Base-by-base conservation (phyloP, 2,113 vertebrate genomes). In the Corythornis madagascariensis region DNA sequence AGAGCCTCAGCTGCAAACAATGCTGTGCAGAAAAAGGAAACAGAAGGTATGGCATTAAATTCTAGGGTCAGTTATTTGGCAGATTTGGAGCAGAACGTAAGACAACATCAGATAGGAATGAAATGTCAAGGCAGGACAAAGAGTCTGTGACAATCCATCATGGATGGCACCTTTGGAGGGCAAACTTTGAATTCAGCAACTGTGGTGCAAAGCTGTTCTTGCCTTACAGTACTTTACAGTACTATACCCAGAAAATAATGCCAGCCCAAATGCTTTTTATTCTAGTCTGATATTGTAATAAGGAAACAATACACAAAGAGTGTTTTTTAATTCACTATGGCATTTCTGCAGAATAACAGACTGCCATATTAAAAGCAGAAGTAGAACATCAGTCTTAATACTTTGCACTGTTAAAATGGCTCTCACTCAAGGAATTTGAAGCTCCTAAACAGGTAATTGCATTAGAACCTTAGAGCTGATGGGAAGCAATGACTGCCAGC, bases 81-180 rank as follows among this genome's bases (percentile, higher is more conserved):
- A 96, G 73, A 95, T 70, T 90, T 82, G 94, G 90, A 95, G 81
- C 61, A 94, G 69, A 97, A 95, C 48, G 66, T 45, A 91, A 53
- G 70, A 90, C 83, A 87, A 81, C 84, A 91, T 6, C 9, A 45
- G 81, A 89, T 72, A 77, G 69, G 61, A 91, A 95, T 45, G 87
- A 96, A 96, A 95, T 90, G 95, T 94, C 95, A 95, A 79, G 66
- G 83, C 92, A 93, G 93, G 88, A 95, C 92, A 89, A 69, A 95
- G 50, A 95, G 72, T 15, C 79, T 86, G 71, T 89, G 89, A 96
- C 92, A 92, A 94, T 97, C 89, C 89, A 96, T 96, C 95, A 95
- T 71, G 52, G 3, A 6, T 92, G 90, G 87, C 93, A 96, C 93
- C 77, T 97, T 94, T 16, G 20, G 76, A 95, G 80, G 83, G 81